Evolutionary conservation across 2,888 invertebrate genomes (phyloP), one percentile per base, ranked within the genome.

Genomic region (Strigamia maritima): DNA sequence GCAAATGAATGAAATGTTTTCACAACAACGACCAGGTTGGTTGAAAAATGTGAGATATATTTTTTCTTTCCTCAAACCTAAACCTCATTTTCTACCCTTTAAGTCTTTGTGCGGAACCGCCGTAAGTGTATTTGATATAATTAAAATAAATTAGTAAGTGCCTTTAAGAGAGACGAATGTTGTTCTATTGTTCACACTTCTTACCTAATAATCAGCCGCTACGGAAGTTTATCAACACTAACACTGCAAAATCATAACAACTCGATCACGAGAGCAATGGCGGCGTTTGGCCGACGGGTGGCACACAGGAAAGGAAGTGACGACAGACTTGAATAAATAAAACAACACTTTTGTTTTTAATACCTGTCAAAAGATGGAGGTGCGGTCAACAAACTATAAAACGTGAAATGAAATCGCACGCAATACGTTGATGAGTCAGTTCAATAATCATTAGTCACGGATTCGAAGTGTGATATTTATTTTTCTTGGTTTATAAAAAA

Each of bases 181-280:
- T 19, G 19, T 2, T 19, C 49, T 10, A 19, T 49, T 49, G n/a
- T 19, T 49, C 19, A 19, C 49, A 16, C 19, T 49, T 49, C 49
- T 49, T 49, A 49, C 49, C 49, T 49, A 49, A 19, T 19, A 49
- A 49, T 49, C 49, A 19, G 49, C 49, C 49, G 49, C 49, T 49
- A 49, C 19, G 19, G 49, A 49, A 19, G 49, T 49, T 49, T 49
- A 49, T 49, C 49, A 49, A 49, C 19, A 49, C 49, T 19, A 49
- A 49, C 49, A 49, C 49, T 49, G 49, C 19, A 49, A 16, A 49
- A 49, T 49, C 49, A 49, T 49, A 49, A 49, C 49, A 49, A 49
- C 49, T 49, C 49, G 49, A 49, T 49, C 49, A 49, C 49, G 49
- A 49, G 49, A 49, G 49, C 49, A 49, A 49, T 49, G 49, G 49